Conservation (phyloP, 2,888 invertebrate species). For the Loripinus fragilis region DNA sequence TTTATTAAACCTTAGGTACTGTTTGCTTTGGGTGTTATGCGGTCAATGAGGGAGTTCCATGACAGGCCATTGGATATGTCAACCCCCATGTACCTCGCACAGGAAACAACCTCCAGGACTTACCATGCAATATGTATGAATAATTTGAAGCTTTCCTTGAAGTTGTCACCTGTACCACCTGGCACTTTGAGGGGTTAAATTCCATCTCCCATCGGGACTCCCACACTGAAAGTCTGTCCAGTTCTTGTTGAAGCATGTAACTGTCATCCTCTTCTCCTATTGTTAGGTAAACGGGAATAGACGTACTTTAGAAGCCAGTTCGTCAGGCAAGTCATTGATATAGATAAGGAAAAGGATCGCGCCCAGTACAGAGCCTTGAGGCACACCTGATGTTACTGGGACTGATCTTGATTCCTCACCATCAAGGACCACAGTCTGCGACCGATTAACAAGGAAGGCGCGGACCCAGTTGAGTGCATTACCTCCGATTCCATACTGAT, state of each 20-base stretch:
- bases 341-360: not conserved
- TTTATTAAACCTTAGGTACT: too few relatives aligned
- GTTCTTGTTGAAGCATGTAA: not conserved
- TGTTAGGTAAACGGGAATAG: not conserved
- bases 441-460: not conserved
- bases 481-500: not conserved
- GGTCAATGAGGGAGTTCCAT: too few relatives aligned
- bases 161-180: not conserved
- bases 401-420: not conserved
- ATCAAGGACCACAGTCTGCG: not conserved
- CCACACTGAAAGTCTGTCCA: not conserved
- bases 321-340: not conserved
- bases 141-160: not conserved
- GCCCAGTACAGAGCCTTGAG: not conserved
- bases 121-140: not conserved
- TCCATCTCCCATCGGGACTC: not conserved
- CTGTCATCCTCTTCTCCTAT: too few relatives aligned
- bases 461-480: not conserved
- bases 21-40: too few relatives aligned
- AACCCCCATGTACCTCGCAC: not conserved
- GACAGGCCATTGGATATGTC: not conserved
- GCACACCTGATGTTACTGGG: not conserved
- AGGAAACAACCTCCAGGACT: not conserved
- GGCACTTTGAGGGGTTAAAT: too few relatives aligned
- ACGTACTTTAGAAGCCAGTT: not conserved